A percentile compares a stretch with the other conserved stretches of the same genome.
Evolutionary conservation across 2,888 invertebrate species (phyloP).

Genomic region (Agonum fuliginosum): DNA sequence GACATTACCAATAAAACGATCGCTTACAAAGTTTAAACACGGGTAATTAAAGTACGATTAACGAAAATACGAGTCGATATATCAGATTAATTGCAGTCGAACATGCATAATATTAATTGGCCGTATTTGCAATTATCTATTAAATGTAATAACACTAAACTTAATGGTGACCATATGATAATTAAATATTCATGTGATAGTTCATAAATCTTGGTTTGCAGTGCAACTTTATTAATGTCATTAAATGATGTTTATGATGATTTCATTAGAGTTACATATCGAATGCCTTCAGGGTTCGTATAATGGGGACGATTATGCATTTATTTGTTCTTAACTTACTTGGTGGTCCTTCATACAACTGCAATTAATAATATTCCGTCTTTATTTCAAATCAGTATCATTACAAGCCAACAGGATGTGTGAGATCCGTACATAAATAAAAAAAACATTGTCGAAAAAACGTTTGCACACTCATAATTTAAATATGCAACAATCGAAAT

Average conservation of each 20-base stretch:
- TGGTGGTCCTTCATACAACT: slow-evolving; percentile 13
- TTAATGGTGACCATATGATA: slow-evolving; percentile 50
- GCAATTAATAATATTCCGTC: too few species aligned
- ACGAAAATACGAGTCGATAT: slow-evolving; percentile 53
- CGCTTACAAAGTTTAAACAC: slow-evolving; percentile 31
- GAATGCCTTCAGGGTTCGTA: slow-evolving; percentile 1
- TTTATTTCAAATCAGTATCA: not conserved
- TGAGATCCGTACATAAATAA: not conserved
- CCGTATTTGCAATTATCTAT: slow-evolving; percentile 51
- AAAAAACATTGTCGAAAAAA: too few species aligned
- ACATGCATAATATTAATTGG: slow-evolving; percentile 54
- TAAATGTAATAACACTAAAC: slow-evolving; percentile 57
- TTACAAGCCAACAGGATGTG: not conserved
- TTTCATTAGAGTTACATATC: slow-evolving; percentile 53
- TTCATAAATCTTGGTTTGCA: slow-evolving; percentile 45
- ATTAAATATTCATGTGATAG: slow-evolving; percentile 40
- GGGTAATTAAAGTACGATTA: slow-evolving; percentile 48
- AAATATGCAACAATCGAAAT: not conserved
- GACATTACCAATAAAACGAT: slow-evolving; percentile 28
- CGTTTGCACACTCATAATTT: too few species aligned
- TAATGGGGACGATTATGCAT: slow-evolving; percentile 14
- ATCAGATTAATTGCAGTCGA: slow-evolving; percentile 47
- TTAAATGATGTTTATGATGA: slow-evolving; percentile 53
- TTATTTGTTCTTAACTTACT: slow-evolving; percentile 9
- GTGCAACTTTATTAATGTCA: slow-evolving; percentile 48